A percentile compares a stretch with the other conserved stretches of the same genome.
Evolutionary conservation across 2,888 invertebrate species (phyloP).

Genomic region (Tetragonula carbonaria): DNA sequence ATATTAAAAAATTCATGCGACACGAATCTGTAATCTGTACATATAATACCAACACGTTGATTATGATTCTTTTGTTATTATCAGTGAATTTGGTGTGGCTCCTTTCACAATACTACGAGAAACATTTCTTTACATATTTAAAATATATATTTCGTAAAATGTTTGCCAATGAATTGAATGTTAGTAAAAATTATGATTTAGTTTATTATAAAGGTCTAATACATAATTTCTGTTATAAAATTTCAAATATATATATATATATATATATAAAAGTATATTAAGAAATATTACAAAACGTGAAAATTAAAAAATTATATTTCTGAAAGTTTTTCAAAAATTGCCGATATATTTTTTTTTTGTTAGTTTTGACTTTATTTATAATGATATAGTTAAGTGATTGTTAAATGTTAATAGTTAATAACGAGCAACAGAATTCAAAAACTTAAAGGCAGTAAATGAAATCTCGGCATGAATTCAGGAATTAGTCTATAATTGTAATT

Average conservation of each 20-base stretch:
- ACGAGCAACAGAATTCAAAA: neutral
- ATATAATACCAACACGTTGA: neutral
- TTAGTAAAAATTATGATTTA: neutral
- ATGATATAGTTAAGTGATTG: neutral
- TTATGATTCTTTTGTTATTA: neutral
- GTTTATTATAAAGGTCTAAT: too few species aligned
- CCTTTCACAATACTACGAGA: neutral
- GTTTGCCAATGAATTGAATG: neutral
- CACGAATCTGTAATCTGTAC: neutral
- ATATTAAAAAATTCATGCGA: neutral
- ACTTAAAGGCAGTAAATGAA: neutral
- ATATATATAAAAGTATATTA: too few species aligned
- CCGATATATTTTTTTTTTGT: neutral
- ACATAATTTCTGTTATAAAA: too few species aligned
- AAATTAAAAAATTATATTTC: neutral
- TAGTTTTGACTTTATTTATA: neutral
- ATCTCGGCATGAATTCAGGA: neutral
- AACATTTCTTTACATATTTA: neutral
- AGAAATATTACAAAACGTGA: neutral
- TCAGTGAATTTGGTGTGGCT: neutral
- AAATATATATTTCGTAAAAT: neutral
- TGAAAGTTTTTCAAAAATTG: neutral
- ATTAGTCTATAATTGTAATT: neutral
- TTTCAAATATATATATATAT: too few species aligned
- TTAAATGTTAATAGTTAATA: neutral